Evolutionary conservation across 1,140 invertebrate species (phyloP).

Genomic region (Atopsyche davidsoni): DNA sequence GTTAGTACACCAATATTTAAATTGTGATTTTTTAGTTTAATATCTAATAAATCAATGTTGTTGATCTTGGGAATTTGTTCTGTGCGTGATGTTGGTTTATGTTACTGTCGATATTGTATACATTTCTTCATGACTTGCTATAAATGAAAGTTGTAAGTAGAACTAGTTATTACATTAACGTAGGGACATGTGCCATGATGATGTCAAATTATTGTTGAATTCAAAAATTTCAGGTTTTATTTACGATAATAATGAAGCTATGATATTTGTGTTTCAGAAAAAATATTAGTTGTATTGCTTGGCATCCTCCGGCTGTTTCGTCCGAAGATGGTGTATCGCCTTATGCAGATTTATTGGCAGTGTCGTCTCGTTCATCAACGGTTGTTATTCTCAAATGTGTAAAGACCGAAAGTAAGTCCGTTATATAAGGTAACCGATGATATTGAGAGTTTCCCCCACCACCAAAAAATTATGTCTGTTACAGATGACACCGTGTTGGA

Average conservation of each 20-base stretch:
- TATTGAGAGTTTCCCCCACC: neutral
- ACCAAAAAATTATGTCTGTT: slow-evolving; percentile 14
- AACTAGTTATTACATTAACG: too few species aligned
- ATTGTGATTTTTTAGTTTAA: too few species aligned
- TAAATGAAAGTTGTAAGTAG: too few species aligned
- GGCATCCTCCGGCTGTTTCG: slow-evolving; percentile 64
- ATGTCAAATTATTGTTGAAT: too few species aligned
- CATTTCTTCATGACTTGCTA: too few species aligned
- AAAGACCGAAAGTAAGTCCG: slow-evolving; percentile 34
- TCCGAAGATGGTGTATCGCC: slow-evolving; percentile 50
- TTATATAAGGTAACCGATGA: slow-evolving; percentile 1
- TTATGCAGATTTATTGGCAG: slow-evolving; percentile 58
- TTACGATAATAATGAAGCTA: too few species aligned
- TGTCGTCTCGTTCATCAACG: slow-evolving; percentile 48
- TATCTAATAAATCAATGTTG: too few species aligned
- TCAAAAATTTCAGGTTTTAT: too few species aligned
- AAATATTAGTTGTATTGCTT: slow-evolving; percentile 56
- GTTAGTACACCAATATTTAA: slow-evolving; percentile 24
- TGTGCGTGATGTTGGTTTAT: too few species aligned
- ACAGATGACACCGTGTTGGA: slow-evolving; percentile 36
- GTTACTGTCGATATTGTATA: too few species aligned
- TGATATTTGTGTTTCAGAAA: slow-evolving; percentile 46
- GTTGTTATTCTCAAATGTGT: slow-evolving; percentile 53
- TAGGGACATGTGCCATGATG: too few species aligned
- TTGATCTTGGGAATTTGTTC: too few species aligned